Conservation (phyloP, 2,797 vertebrate genomes). For the Todus mexicanus region DNA sequence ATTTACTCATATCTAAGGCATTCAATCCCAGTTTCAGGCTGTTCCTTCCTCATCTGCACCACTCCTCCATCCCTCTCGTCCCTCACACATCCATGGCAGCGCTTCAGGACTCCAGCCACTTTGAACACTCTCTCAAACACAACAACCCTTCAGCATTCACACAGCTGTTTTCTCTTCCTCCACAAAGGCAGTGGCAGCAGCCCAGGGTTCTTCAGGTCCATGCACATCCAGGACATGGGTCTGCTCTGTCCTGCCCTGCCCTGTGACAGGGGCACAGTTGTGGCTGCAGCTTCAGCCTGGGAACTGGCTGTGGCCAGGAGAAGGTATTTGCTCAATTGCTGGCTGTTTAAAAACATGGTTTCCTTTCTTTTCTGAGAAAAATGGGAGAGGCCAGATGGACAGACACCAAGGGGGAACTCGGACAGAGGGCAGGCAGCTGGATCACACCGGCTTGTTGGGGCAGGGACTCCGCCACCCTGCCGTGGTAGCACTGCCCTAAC, state of each 20-base stretch:
- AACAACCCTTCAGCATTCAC: rapidly evolving
- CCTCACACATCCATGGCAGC: neutral
- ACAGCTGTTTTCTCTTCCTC: neutral
- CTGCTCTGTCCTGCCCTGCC: neutral
- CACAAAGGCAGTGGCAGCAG: neutral
- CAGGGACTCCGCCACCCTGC: neutral
- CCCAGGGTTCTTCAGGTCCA: neutral
- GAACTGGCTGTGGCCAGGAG: neutral
- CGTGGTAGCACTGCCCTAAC: neutral
- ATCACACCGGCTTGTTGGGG: rapidly evolving
- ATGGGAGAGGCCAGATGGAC: neutral
- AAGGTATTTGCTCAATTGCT: neutral
- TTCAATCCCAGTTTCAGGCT: neutral
- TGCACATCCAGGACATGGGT: rapidly evolving
- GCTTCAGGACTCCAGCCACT: neutral
- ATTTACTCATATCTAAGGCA: neutral
- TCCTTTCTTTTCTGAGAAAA: neutral
- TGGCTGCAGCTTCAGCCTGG: neutral
- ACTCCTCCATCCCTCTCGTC: rapidly evolving
- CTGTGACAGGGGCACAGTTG: neutral
- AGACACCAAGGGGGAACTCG: neutral
- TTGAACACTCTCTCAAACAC: neutral
- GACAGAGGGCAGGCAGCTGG: neutral
- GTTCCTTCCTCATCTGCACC: neutral
- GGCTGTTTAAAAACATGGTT: neutral